Base-by-base conservation (phyloP, 2,888 invertebrate species). In the Meteorus cinctellus region DNA sequence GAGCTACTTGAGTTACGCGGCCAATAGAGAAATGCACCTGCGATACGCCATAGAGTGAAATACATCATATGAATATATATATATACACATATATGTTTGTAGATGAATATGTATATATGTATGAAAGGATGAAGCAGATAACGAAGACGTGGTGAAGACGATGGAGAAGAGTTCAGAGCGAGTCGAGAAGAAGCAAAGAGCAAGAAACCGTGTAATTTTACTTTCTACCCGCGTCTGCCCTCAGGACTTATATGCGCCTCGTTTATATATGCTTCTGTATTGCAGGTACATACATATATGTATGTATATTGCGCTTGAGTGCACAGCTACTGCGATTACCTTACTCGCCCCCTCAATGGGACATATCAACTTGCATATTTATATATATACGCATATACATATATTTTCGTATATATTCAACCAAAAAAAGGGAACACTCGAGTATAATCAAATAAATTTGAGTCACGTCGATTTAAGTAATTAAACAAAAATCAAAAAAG, bases 141-240 rank as follows among this genome's bases (percentile, higher is more conserved):
- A 70, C 34, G 70, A 55, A 34, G 59, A 31, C 8, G 29, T 24
- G 70, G 51, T 59, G 60, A 55, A 34, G 34, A 34, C 31, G 34
- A 70, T 19, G 55, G 59, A 34, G 70, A 60, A 34, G 59, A 70
- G 19, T 55, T 4, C 19, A 55, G 19, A 55, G 55, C 5, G 19
- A n/a, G n/a, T 19, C 4, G 55, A 55, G 19, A 24, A 55, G 55
- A 55, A 55, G 24, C 16, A 48, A 71, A 41, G 36, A 71, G 74
- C 72, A 79, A 76, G 79, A 83, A 84, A 82, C 82, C 82, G 82
- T 83, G 83, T 81, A 85, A 84, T 85, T 81, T 82, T 79, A 82
- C 82, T 85, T 83, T 82, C 79, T 81, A 81, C 81, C 75, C 78
- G 80, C 77, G 75, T 79, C 78, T 76, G 82, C 79, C 81, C 78